These are phyloP conservation scores for Engraulis encrasicolus DNA, from an alignment of 2,113 vertebrate species.

Conservation along the genomic window DNA sequence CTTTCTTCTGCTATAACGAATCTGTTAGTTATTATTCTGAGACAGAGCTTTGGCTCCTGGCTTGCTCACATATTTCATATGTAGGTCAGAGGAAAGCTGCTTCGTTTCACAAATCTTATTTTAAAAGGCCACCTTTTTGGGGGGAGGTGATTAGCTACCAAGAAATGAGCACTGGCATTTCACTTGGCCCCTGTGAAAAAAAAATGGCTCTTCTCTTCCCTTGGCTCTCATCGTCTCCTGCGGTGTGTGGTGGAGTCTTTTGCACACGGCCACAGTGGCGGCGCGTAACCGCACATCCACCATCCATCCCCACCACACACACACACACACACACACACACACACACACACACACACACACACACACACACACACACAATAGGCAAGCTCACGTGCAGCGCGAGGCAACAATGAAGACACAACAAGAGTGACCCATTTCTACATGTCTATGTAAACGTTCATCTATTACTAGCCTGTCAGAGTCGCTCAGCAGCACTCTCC, in stretches of 20 bases:
- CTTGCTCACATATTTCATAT: not conserved
- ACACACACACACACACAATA: not conserved
- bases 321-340: no score
- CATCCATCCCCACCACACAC: no score
- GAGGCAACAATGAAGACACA: conserved; percentile 3
- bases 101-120: conserved; percentile 10
- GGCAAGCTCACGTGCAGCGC: not conserved
- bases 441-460: not conserved
- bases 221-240: not conserved
- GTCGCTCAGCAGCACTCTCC: not conserved
- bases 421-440: conserved; percentile 7
- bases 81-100: not conserved
- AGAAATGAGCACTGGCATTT: conserved; percentile 15
- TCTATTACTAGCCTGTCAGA: not conserved
- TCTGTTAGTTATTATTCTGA: not conserved
- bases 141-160: not conserved
- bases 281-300: not conserved
- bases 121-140: not conserved
- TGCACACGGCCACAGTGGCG: not conserved
- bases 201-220: not conserved
- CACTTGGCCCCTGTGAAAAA: not conserved
- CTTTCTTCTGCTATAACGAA: not conserved
- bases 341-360: no score
- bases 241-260: not conserved
- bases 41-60: not conserved